Base-by-base conservation (phyloP, 2,797 vertebrate species). In the Helicolenus hilgendorfi region DNA sequence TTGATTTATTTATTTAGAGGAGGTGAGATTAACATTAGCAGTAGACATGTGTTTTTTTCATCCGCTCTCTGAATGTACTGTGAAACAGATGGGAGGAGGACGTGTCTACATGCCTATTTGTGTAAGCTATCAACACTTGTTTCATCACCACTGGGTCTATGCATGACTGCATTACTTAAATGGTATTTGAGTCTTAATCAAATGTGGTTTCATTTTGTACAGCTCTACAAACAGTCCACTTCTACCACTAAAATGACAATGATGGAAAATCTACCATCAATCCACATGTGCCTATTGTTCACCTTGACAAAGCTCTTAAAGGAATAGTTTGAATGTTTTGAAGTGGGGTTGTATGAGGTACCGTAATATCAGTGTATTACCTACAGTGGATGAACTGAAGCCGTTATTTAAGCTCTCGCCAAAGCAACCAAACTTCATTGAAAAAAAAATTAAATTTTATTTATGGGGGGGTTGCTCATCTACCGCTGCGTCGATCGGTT, bases 81-180 rank as follows among this genome's bases (percentile, higher is more conserved):
- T 86, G 36, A 85, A 92, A 83, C 83, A 90, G 77, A 92, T 67
- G 80, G 83, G 27, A 63, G 26, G 68, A 76, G 53, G 58, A 89
- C 77, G 78, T 75, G 72, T 83, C 60, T 68, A 41, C 60, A 71
- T 69, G 79, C 4, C 33, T 77, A 27, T 83, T 62, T 71, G 45
- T 84, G 65, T 70, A 33, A 83, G 56, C 49, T 35, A 74, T 74
- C 79, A 71, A 72, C 86, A 84, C 83, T 62, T 81, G n/a, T 63
- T 88, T 70, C 69, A 77, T 72, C 71, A 79, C 67, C 76, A 63
- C 15, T 64, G 64, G 24, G 64, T 74, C 41, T 45, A 73, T 35
- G 74, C 83, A 77, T 33, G 71, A 45, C 33, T 68, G 83, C 58
- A 26, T 84, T 27, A 70, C 60, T 85, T 72, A 76, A 78, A 82